phyloP scores from a whole-genome alignment of 2,113 vertebrate genomes.

The Syrmaticus mikado region DNA sequence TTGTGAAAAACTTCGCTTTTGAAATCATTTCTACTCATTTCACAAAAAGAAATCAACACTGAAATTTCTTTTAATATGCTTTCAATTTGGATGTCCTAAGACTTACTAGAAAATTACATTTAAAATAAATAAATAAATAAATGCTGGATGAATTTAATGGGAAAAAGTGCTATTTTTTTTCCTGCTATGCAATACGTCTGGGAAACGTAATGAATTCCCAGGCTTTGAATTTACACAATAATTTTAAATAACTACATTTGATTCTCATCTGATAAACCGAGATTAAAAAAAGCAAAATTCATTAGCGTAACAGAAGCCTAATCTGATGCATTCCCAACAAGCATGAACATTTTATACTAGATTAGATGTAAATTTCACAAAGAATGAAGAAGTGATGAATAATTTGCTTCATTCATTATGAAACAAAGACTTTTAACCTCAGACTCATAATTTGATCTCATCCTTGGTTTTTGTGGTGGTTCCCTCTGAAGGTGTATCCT shows the following conservation, averaged over 20 bases:
- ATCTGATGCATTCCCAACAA: constrained; percentile 27
- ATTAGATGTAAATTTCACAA: constrained; percentile 7
- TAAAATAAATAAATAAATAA: background rate
- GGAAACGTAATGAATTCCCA: background rate
- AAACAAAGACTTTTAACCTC: constrained; percentile 19
- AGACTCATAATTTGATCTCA: constrained; percentile 24
- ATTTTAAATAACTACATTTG: constrained; percentile 49
- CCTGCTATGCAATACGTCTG: background rate
- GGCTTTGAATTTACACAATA: background rate
- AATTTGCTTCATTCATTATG: constrained; percentile 9
- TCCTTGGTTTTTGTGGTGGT: constrained; percentile 19
- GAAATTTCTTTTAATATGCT: too few species aligned
- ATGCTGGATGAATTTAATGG: background rate
- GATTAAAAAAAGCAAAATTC: constrained; percentile 24
- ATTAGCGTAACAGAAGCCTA: background rate
- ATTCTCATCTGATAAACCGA: constrained; percentile 36
- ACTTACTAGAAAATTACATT: background rate
- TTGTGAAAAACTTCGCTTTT: background rate
- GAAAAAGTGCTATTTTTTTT: constrained; percentile 5
- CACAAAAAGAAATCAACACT: background rate
- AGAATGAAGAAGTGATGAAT: constrained; percentile 31
- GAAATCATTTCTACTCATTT: background rate
- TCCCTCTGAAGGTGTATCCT: background rate
- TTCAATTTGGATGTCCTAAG: background rate
- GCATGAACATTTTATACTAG: constrained; percentile 9